A percentile compares a stretch with the other conserved stretches of the same genome.
Evolutionary conservation across 2,797 vertebrate species (phyloP).

Genomic region (Monodelphis domestica): DNA sequence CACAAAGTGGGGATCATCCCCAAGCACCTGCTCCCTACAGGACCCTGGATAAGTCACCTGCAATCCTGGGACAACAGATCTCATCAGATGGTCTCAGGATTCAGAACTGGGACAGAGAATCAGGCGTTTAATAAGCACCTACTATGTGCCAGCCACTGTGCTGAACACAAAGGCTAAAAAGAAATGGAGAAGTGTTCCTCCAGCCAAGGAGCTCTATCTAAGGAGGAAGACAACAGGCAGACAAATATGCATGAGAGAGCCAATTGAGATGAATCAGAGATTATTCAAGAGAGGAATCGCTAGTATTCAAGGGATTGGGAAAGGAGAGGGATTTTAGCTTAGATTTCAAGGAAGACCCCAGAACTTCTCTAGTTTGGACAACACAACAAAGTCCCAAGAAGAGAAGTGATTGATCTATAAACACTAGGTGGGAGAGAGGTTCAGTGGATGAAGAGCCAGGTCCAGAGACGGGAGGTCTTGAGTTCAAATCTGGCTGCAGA

Average conservation of each 20-base stretch:
- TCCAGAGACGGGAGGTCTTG: too few species aligned
- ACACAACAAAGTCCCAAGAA: background rate
- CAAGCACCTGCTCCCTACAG: background rate
- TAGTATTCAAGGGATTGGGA: background rate
- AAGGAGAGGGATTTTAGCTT: background rate
- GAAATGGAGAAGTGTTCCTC: too few species aligned
- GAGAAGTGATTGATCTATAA: background rate
- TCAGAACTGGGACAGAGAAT: background rate
- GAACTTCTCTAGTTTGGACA: background rate
- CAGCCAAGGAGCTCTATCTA: background rate
- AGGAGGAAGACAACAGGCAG: background rate
- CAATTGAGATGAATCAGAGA: background rate
- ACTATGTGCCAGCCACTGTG: background rate
- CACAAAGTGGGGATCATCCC: background rate
- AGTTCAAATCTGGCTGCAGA: too few species aligned
- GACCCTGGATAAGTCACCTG: background rate
- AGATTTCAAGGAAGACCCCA: background rate
- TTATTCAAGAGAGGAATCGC: background rate
- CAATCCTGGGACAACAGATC: background rate
- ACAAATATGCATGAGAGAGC: too few species aligned
- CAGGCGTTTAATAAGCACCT: background rate
- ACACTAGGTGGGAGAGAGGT: too few species aligned
- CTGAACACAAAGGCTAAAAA: background rate
- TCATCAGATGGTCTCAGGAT: background rate
- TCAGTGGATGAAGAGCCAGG: too few species aligned